Percentiles rank a stretch among this genome's conserved stretches.
Conservation (phyloP, 2,797 vertebrate genomes). For the Cynodonichthys magdalenae region DNA sequence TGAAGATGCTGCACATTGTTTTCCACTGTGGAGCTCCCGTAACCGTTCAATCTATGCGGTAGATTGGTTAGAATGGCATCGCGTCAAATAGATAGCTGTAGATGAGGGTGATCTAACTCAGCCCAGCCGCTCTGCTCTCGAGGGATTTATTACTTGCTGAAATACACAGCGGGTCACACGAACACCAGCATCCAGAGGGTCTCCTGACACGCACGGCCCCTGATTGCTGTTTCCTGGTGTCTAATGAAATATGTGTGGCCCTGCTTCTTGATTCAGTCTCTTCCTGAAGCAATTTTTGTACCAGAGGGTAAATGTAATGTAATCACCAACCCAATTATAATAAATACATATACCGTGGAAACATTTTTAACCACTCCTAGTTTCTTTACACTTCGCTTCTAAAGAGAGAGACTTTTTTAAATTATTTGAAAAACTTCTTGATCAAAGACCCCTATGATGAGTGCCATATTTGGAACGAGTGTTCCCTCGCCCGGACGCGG, state of each 20-base stretch:
- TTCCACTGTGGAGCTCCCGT: conserved; percentile 14
- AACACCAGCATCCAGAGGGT: conserved; percentile 37
- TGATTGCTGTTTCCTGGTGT: conserved; percentile 51
- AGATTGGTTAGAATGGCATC: conserved; percentile 51
- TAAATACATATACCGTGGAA: background rate
- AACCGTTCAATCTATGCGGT: conserved; percentile 53
- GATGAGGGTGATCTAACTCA: conserved; percentile 39
- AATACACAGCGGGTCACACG: conserved; percentile 49
- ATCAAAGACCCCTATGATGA: too few relatives aligned
- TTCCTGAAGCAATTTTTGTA: conserved; percentile 50
- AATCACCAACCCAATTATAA: conserved; percentile 63
- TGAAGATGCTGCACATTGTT: conserved; percentile 24
- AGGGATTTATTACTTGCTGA: conserved; percentile 69
- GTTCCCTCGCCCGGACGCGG: too few relatives aligned
- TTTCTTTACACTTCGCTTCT: background rate
- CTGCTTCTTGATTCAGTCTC: conserved; percentile 42
- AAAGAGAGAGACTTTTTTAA: background rate
- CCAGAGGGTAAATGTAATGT: conserved; percentile 45
- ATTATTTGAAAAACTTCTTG: background rate
- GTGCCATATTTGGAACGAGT: too few relatives aligned
- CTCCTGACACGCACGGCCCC: conserved; percentile 10
- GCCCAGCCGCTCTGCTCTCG: conserved; percentile 28
- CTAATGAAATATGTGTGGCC: conserved; percentile 36
- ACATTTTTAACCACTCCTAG: too few relatives aligned
- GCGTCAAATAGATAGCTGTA: conserved; percentile 34